These are phyloP conservation scores for Calcarius lapponicus DNA, from an alignment of 2,797 vertebrate genomes.

Conservation along the genomic window DNA sequence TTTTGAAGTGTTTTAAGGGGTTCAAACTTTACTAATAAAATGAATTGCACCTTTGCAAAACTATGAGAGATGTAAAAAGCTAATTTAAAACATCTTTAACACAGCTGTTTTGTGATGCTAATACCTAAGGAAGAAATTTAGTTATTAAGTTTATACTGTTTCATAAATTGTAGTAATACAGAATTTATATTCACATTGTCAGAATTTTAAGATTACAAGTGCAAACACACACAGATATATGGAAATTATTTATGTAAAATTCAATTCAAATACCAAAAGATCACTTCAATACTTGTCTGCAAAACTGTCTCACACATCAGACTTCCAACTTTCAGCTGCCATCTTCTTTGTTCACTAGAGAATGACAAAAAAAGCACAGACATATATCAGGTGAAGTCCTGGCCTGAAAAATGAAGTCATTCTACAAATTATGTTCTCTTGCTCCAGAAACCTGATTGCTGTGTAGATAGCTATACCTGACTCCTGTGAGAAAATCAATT, in stretches of 20 bases:
- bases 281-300: neutral
- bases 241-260: neutral
- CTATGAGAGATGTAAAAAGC: neutral
- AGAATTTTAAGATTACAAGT: neutral
- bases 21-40: slow-evolving; percentile 16
- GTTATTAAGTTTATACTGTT: neutral
- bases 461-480: neutral
- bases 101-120: neutral
- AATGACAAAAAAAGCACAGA: neutral
- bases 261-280: neutral
- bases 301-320: neutral
- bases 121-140: neutral
- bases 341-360: neutral
- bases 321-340: neutral
- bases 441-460: slow-evolving; percentile 8
- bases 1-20: neutral
- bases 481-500: slow-evolving; percentile 50
- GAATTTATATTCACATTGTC: neutral
- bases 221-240: neutral
- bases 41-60: neutral
- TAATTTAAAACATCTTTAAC: slow-evolving; percentile 40
- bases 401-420: slow-evolving; percentile 35
- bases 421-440: slow-evolving; percentile 41
- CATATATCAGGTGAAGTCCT: neutral
- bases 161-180: neutral